Evolutionary conservation across 1,140 invertebrate species (phyloP), one percentile per base, ranked within the genome.

Genomic region (Goniozus legneri): DNA sequence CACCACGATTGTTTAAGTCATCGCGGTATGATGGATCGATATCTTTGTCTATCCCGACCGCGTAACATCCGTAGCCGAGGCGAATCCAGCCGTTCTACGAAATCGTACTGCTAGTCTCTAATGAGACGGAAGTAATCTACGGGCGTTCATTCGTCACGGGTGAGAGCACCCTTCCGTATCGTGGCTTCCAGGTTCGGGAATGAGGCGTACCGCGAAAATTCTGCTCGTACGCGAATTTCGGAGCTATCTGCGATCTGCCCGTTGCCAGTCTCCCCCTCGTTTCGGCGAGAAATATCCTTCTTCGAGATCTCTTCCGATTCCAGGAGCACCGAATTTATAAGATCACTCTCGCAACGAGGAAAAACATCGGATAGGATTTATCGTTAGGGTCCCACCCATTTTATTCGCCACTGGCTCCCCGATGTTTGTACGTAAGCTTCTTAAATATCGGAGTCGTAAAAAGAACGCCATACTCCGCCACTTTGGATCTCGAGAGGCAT

Each of bases 81-180:
- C 24, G 24, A 27, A 27, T 27, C 10, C 10, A 4, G 4, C 24
- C 4, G 10, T 27, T 27, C 24, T 10, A 10, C 24, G 4, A 6
- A 6, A 10, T 27, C 4, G 24, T 6, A 27, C 4, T 10, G 24
- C 24, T 10, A 10, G 24, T 10, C 21, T 31, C 40, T 50, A 47
- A 55, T 55, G 52, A 47, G 41, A 41, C 47, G 48, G 48, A 50
- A 55, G 44, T 44, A 47, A 55, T 55, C 24, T 44, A 22, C 31
- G 15, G 21, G 39, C 39, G 46, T 47, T 47, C 43, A 37, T 24
- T 27, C 24, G 24, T 27, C 24, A 4, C 10, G 24, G 24, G 24
- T 27, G 24, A 27, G 10, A 27, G 24, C 24, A 27, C 24, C 10
- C 24, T 27, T 27, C 4, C 4, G 24, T 27, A 4, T 4, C 4